Evolutionary conservation across 2,888 invertebrate genomes (phyloP), one percentile per base, ranked within the genome.

Genomic region (Periphyllus acericola): DNA sequence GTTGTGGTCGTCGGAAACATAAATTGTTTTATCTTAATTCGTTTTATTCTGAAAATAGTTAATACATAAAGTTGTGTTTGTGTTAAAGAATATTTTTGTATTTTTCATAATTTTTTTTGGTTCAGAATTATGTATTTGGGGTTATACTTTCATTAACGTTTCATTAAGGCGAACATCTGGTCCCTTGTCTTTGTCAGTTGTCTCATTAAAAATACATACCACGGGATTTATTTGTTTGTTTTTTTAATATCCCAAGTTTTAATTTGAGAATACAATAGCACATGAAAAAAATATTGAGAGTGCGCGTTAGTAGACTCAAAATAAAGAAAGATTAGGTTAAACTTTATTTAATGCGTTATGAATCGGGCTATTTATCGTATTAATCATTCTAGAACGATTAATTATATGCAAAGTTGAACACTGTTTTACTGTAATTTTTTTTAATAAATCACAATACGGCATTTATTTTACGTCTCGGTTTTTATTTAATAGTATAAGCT

Each of bases 71-170:
- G 68, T 29, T 68, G 25, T 68, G 25, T 68, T 68, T 68, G 8
- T 68, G 8, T 68, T 68, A 2, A n/a, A 11, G n/a, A n/a, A 19
- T 3, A 80, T 36, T 60, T 34, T 36, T 14, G 60, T 36, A 66
- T 4, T 66, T 68, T 36, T 36, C 9, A 21, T 40, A 40, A 19
- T 14, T 80, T 40, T 80, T 14, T 66, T 66, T 46, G 46, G 29
- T 11, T 80, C 19, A 25, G 11, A 40, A 66, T 36, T 36, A 32
- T 21, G 40, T 66, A 66, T 66, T 68, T 14, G 25, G 25, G 79
- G 8, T 36, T 79, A 79, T 3, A 36, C n/a, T 80, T 80, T 68
- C 66, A 80, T 68, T 80, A 66, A 66, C 9, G 32, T 66, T 79
- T 66, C 36, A 80, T 80, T 80, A 60, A 79, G 34, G 17, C n/a